Percentiles rank a stretch among this genome's conserved stretches.
Evolutionary conservation across 2,797 vertebrate species (phyloP).

Genomic region (Pteronotus mesoamericanus): DNA sequence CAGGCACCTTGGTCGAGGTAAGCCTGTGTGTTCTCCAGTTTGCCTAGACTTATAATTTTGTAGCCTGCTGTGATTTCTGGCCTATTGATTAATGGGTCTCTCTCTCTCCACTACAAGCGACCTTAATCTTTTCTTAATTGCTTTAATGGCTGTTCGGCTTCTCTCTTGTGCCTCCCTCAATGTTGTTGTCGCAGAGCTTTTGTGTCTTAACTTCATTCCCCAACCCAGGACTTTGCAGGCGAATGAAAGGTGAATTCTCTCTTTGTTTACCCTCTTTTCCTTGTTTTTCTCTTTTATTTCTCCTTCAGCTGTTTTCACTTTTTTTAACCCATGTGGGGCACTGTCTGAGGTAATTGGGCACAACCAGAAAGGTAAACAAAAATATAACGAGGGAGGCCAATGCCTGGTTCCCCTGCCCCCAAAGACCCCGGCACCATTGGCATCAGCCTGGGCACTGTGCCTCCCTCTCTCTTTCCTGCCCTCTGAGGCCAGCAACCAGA

Average conservation of each 20-base stretch:
- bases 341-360: constrained; percentile 64
- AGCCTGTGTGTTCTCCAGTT: constrained; percentile 70
- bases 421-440: not conserved
- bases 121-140: constrained; percentile 88
- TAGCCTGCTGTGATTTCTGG: constrained; percentile 84
- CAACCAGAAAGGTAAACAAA: constrained; percentile 69
- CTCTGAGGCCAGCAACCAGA: not conserved
- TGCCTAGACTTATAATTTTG: constrained; percentile 79
- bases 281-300: constrained; percentile 71
- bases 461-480: not conserved
- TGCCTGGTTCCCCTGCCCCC: not conserved
- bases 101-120: constrained; percentile 82
- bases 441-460: not conserved
- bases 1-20: constrained; percentile 68
- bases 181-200: constrained; percentile 82
- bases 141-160: constrained; percentile 83
- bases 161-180: constrained; percentile 80
- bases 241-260: constrained; percentile 76
- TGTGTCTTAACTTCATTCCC: constrained; percentile 83
- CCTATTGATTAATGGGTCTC: constrained; percentile 85
- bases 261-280: constrained; percentile 67
- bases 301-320: constrained; percentile 60
- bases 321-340: constrained; percentile 56
- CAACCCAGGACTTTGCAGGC: constrained; percentile 71
- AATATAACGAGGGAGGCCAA: not conserved